A percentile compares a stretch with the other conserved stretches of the same genome.
These are phyloP conservation scores for Tragelaphus eurycerus DNA, from an alignment of 2,797 vertebrate species.

Conservation along the genomic window DNA sequence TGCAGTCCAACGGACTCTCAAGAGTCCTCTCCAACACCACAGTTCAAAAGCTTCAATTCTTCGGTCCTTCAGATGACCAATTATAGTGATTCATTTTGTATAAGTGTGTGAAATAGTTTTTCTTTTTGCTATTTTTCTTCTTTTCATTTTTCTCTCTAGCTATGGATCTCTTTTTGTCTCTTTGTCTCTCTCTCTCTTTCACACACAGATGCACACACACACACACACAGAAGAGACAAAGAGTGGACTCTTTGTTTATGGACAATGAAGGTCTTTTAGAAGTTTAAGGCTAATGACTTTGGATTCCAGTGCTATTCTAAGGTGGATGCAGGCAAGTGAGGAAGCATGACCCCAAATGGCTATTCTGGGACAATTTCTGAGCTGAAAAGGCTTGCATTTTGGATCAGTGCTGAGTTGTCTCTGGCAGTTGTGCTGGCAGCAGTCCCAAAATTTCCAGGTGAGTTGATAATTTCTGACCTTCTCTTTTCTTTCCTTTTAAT, in stretches of 20 bases:
- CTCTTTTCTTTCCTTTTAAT: background rate
- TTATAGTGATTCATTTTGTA: background rate
- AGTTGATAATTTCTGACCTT: background rate
- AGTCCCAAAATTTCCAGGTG: background rate
- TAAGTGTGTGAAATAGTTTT: background rate
- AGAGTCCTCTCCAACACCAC: no score
- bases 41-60: no score
- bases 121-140: background rate
- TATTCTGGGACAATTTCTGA: background rate
- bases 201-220: background rate
- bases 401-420: background rate
- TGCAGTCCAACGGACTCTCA: no score
- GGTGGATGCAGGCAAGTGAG: background rate
- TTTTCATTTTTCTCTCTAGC: background rate
- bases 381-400: background rate
- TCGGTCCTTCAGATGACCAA: background rate
- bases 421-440: background rate
- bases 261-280: background rate
- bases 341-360: background rate
- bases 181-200: background rate
- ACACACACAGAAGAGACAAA: background rate
- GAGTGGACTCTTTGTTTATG: background rate
- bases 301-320: background rate
- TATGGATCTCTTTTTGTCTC: background rate
- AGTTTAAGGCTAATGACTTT: background rate